Evolutionary conservation across 2,113 vertebrate species (phyloP).

Genomic region (Hippocampus abdominalis): DNA sequence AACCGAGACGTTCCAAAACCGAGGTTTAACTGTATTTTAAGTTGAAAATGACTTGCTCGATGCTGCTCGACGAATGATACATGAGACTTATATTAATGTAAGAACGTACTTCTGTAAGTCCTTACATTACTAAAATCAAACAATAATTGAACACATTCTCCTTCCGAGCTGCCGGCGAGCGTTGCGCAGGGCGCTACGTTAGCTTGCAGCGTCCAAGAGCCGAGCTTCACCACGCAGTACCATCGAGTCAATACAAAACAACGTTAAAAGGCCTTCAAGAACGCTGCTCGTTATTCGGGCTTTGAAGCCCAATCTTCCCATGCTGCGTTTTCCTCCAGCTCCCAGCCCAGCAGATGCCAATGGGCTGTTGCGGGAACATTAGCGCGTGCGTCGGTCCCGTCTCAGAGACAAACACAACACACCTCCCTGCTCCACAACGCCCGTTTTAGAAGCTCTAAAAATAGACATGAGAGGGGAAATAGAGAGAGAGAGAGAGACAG

Average conservation of each 20-base stretch:
- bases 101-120: too few species aligned
- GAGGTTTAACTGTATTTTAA: too few species aligned
- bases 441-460: slow-evolving; percentile 78
- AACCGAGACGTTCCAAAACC: too few species aligned
- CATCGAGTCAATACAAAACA: slow-evolving; percentile 5
- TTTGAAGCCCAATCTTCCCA: slow-evolving; percentile 60
- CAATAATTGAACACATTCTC: too few species aligned
- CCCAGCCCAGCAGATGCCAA: background rate
- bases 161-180: slow-evolving; percentile 35
- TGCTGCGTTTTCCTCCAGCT: slow-evolving; percentile 39
- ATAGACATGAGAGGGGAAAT: slow-evolving; percentile 69
- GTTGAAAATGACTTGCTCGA: too few species aligned
- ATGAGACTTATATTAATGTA: too few species aligned
- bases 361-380: background rate
- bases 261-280: slow-evolving; percentile 34
- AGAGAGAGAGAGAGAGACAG: slow-evolving; percentile 57
- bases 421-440: slow-evolving; percentile 64
- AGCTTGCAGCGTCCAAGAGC: slow-evolving; percentile 53
- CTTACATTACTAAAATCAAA: background rate
- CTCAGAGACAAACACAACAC: slow-evolving; percentile 29
- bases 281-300: slow-evolving; percentile 34
- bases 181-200: slow-evolving; percentile 22
- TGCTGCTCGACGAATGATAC: too few species aligned
- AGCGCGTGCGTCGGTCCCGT: slow-evolving; percentile 13
- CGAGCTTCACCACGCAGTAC: slow-evolving; percentile 65